These are phyloP conservation scores for Parnassius apollo DNA, from an alignment of 2,888 invertebrate species.

Conservation along the genomic window DNA sequence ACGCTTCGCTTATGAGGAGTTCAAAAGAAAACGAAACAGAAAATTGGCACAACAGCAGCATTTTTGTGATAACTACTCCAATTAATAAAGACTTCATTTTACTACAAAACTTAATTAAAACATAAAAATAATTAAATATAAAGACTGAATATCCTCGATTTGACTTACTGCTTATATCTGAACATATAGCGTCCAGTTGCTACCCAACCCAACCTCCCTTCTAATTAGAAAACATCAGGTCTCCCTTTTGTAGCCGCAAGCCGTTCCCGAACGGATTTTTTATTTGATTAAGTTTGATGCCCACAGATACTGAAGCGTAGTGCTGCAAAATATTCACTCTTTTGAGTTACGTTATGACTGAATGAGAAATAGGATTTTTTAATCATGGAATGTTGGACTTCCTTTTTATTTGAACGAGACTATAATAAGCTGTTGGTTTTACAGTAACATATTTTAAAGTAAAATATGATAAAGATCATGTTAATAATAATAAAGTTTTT, in stretches of 20 bases:
- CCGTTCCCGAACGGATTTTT: slow-evolving; percentile 49
- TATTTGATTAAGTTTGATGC: slow-evolving; percentile 45
- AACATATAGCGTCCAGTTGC: slow-evolving; percentile 49
- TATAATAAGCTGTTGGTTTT: not conserved
- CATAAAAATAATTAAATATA: too few relatives aligned
- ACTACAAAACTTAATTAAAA: too few relatives aligned
- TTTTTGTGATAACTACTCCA: too few relatives aligned
- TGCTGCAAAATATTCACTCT: slow-evolving; percentile 25
- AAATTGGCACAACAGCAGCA: too few relatives aligned
- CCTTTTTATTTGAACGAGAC: not conserved
- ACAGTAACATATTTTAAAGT: too few relatives aligned
- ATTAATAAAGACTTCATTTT: too few relatives aligned
- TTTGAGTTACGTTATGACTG: slow-evolving; percentile 7
- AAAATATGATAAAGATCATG: too few relatives aligned
- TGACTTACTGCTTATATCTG: slow-evolving; percentile 13
- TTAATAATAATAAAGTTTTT: too few relatives aligned
- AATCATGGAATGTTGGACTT: not conserved
- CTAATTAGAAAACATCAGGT: slow-evolving; percentile 56
- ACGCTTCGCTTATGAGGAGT: too few relatives aligned
- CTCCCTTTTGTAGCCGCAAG: slow-evolving; percentile 41
- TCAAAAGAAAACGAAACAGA: too few relatives aligned
- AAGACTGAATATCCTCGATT: too few relatives aligned
- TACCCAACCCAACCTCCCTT: slow-evolving; percentile 43
- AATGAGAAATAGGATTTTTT: slow-evolving; percentile 4
- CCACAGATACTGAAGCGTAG: slow-evolving; percentile 35